These are phyloP conservation scores for Morpho deidamia DNA, from an alignment of 2,888 invertebrate genomes.

Conservation along the genomic window DNA sequence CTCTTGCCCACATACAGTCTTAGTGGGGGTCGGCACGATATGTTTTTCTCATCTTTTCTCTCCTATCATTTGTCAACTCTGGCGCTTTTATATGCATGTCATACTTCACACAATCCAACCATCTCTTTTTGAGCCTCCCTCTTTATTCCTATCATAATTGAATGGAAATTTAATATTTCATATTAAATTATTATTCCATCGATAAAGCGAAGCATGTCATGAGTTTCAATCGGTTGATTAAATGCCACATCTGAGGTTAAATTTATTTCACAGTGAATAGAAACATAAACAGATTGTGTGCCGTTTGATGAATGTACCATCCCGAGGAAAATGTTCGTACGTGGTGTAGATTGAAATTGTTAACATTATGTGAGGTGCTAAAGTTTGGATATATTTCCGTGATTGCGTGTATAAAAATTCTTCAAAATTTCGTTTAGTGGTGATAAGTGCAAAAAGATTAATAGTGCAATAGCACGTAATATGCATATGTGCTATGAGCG, in stretches of 20 bases:
- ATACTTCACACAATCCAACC: no score
- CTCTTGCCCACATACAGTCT: no score
- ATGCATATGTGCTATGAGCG: conserved; percentile 76
- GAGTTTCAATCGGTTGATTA: conserved; percentile 22
- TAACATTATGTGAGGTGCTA: conserved; percentile 27
- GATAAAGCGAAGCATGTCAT: conserved; percentile 31
- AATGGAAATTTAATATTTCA: conserved; percentile 22
- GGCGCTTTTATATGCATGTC: no score
- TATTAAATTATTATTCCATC: conserved; percentile 27
- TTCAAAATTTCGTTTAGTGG: conserved; percentile 39
- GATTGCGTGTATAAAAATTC: conserved; percentile 29
- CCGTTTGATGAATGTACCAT: conserved; percentile 34
- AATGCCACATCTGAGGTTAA: conserved; percentile 33
- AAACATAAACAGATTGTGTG: conserved; percentile 23
- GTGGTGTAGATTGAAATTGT: conserved; percentile 58
- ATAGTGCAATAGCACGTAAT: conserved; percentile 35
- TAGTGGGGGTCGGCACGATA: no score
- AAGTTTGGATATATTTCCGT: conserved; percentile 23
- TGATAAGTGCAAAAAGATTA: conserved; percentile 45
- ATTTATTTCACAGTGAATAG: conserved; percentile 38
- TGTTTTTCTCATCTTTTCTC: no score
- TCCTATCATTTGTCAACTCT: no score
- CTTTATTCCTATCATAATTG: conserved; percentile 1
- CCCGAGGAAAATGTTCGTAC: conserved; percentile 59
- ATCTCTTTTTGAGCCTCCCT: no score